phyloP scores from a whole-genome alignment of 2,797 vertebrate genomes.

The Lepilemur ruficaudatus region DNA sequence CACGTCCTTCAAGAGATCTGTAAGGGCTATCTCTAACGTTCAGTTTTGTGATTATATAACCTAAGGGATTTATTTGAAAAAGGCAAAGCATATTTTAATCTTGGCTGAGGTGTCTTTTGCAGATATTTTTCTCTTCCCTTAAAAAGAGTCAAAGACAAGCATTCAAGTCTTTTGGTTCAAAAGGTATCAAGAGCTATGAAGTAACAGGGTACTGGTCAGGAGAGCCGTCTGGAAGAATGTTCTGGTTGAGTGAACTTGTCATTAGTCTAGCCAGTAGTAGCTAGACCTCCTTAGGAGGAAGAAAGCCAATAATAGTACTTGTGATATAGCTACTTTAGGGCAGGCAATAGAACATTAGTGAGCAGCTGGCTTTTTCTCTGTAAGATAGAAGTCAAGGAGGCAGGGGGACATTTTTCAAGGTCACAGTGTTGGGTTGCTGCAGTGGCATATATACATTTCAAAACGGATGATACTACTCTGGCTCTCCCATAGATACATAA shows the following conservation, averaged over 20 bases:
- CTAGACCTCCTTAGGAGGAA: not conserved
- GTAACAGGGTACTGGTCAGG: not conserved
- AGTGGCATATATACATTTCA: not conserved
- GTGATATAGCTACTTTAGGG: not conserved
- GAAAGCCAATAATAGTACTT: not conserved
- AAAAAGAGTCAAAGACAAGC: not conserved
- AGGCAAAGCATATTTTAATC: not conserved
- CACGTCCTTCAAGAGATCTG: not conserved
- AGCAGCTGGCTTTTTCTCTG: not conserved
- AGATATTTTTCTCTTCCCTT: not conserved
- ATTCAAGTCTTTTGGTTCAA: constrained; percentile 7
- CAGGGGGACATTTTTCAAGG: not conserved
- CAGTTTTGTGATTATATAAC: not conserved
- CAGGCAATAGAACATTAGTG: not conserved
- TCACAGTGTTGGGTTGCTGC: not conserved
- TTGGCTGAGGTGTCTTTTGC: not conserved
- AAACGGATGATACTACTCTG: not conserved
- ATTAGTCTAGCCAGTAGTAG: not conserved
- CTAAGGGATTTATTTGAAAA: not conserved
- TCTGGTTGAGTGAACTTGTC: not conserved
- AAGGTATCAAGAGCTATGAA: not conserved
- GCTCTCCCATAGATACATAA: not conserved
- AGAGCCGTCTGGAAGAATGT: not conserved
- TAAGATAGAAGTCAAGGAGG: not conserved
- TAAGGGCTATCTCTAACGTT: not conserved